Base-by-base conservation (phyloP, 2,888 invertebrate species). In the Rutpela maculata region DNA sequence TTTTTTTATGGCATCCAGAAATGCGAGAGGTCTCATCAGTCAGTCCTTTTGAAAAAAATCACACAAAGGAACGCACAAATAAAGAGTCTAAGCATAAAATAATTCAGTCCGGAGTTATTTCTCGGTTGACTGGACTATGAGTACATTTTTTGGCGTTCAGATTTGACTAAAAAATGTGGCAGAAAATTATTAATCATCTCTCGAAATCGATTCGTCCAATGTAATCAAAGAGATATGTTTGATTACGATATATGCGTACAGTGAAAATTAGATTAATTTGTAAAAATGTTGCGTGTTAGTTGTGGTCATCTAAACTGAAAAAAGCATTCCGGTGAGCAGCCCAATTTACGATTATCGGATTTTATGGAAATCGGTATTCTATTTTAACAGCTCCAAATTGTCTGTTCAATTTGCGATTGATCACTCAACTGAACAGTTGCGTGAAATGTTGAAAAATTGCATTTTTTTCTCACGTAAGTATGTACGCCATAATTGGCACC, bases 301-400 rank as follows among this genome's bases (percentile, higher is more conserved):
- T 26, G 26, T 6, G n/a, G 22, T 26, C 22, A 26, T 4, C 22
- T 43, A 50, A 50, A 50, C n/a, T 50, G 50, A 50, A 50, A 50
- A 15, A 50, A 50, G 4, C 12, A 50, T 50, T 7, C 1, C n/a
- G 15, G 12, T 15, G 50, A 50, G 12, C 15, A 2, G 15, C 15
- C 50, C 50, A 50, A 50, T 50, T 50, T 50, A 50, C 50, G 50
- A 50, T n/a, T n/a, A 50, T 15, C 15, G 50, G n/a, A 50, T 50
- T 50, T 50, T 50, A 50, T 50, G 50, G 50, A 50, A 50, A 50
- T 50, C 50, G 15, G 50, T 6, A 50, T 5, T n/a, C n/a, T 17
- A n/a, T 15, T 50, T 50, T 50, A 50, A 4, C 15, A 15, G n/a
- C n/a, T 12, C 50, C 12, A n/a, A 50, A 50, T 50, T n/a, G 50